Evolutionary conservation across 2,888 invertebrate genomes (phyloP).

Genomic region (Drosophila meridiana): DNA sequence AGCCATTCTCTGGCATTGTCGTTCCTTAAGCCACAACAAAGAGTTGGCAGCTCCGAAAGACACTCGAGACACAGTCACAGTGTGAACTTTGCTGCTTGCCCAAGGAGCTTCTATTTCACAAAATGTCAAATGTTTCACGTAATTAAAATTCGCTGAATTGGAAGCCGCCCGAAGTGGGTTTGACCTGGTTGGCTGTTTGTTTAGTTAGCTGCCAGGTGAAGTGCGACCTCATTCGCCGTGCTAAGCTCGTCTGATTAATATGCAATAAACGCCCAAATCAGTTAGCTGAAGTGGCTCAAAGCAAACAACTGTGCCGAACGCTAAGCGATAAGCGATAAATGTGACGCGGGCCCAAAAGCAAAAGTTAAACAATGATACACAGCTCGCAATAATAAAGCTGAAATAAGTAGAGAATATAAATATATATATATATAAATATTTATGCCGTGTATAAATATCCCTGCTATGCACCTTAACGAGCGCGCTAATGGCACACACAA

Average conservation of each 20-base stretch:
- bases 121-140: slow-evolving; percentile 69
- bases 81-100: slow-evolving; percentile 36
- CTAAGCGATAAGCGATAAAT: slow-evolving; percentile 52
- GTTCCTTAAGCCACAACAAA: slow-evolving; percentile 37
- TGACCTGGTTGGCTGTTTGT: not conserved
- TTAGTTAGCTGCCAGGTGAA: slow-evolving; percentile 12
- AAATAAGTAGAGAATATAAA: slow-evolving; percentile 18
- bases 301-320: slow-evolving; percentile 49
- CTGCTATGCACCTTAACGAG: slow-evolving; percentile 42
- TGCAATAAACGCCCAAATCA: slow-evolving; percentile 42
- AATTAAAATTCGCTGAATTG: slow-evolving; percentile 75
- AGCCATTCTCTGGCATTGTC: not conserved
- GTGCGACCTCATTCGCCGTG: slow-evolving; percentile 31
- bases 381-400: slow-evolving; percentile 24
- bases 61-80: slow-evolving; percentile 55
- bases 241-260: slow-evolving; percentile 62
- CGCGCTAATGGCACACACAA: slow-evolving; percentile 50
- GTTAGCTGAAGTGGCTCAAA: slow-evolving; percentile 23
- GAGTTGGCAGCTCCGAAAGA: slow-evolving; percentile 41
- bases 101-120: slow-evolving; percentile 24
- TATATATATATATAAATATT: slow-evolving; percentile 19
- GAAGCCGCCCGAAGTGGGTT: slow-evolving; percentile 35
- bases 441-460: slow-evolving; percentile 23
- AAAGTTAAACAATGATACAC: slow-evolving; percentile 51
- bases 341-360: slow-evolving; percentile 20